Percentiles rank a stretch among this genome's conserved stretches.
Conservation (phyloP, 1,140 invertebrate genomes). For the Neocloeon triangulifer region DNA sequence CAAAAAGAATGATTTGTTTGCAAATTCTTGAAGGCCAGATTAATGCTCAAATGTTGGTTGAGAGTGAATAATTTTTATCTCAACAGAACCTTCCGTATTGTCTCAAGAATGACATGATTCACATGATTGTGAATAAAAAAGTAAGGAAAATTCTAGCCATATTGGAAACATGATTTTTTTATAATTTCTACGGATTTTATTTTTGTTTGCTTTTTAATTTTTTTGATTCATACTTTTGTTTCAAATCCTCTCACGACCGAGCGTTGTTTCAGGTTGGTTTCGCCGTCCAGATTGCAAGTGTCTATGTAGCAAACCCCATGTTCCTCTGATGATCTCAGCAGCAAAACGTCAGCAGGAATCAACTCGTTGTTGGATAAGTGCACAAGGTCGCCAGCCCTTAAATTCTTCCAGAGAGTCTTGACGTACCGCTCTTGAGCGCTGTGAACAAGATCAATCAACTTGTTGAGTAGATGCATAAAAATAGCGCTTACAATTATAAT, state of each 20-base stretch:
- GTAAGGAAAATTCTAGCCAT: background rate
- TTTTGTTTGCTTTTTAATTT: no score
- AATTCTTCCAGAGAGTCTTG: constrained; percentile 70
- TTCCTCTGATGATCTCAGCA: constrained; percentile 75
- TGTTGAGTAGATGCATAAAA: no score
- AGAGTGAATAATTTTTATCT: no score
- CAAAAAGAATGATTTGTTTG: no score
- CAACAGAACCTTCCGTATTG: no score
- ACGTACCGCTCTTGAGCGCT: constrained; percentile 67
- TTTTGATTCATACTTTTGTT: constrained; percentile 34
- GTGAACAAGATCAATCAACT: constrained; percentile 14
- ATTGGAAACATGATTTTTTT: background rate
- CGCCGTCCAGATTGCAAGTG: constrained; percentile 94
- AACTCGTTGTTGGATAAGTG: constrained; percentile 92
- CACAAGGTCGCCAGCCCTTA: constrained; percentile 83
- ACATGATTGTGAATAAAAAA: background rate
- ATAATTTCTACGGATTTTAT: no score
- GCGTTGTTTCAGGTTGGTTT: constrained; percentile 96
- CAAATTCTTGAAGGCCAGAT: no score
- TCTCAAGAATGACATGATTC: constrained; percentile 1
- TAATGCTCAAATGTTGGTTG: background rate
- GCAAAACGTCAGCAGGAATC: constrained; percentile 84
- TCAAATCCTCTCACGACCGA: constrained; percentile 52
- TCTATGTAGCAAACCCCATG: constrained; percentile 91
- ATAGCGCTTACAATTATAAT: no score